Evolutionary conservation across 2,797 vertebrate species (phyloP).

Genomic region (Cyclopterus lumpus): DNA sequence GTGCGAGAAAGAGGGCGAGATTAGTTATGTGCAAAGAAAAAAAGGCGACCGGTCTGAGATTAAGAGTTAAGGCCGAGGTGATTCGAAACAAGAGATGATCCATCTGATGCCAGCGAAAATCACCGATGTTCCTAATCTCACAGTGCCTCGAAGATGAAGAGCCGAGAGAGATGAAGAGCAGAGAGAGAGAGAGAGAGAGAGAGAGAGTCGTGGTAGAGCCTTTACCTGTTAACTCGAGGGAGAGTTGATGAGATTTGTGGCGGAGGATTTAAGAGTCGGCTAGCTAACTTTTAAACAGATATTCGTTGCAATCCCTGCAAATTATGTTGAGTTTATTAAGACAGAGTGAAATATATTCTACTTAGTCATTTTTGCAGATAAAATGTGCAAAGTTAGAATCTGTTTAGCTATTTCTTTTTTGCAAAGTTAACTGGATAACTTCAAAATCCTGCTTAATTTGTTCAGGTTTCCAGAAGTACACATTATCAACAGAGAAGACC

Average conservation of each 20-base stretch:
- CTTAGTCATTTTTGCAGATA: conserved; percentile 16
- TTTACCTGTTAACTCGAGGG: conserved; percentile 15
- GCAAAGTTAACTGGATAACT: conserved; percentile 14
- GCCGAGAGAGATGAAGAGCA: not conserved
- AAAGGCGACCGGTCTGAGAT: conserved; percentile 74
- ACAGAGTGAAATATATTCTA: conserved; percentile 14
- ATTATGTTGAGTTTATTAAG: conserved; percentile 20
- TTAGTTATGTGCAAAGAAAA: conserved; percentile 63
- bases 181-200: not conserved
- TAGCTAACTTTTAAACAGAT: conserved; percentile 17
- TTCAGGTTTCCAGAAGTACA: not conserved
- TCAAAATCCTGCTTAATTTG: conserved; percentile 20
- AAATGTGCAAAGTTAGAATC: conserved; percentile 19
- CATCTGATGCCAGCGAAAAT: conserved; percentile 59
- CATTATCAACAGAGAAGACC: conserved; percentile 5
- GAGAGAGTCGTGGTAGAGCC: conserved; percentile 45
- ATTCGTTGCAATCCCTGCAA: conserved; percentile 7
- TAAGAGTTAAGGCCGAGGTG: conserved; percentile 94
- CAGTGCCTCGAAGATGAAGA: conserved; percentile 47
- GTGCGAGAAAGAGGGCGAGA: not conserved
- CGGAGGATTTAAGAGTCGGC: not conserved
- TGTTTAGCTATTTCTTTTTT: not conserved
- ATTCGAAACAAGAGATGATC: conserved; percentile 79
- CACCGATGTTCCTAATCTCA: conserved; percentile 77
- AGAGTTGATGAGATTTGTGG: not conserved